Base-by-base conservation (phyloP, 2,888 invertebrate genomes). In the Branchipolynoe longqiensis region DNA sequence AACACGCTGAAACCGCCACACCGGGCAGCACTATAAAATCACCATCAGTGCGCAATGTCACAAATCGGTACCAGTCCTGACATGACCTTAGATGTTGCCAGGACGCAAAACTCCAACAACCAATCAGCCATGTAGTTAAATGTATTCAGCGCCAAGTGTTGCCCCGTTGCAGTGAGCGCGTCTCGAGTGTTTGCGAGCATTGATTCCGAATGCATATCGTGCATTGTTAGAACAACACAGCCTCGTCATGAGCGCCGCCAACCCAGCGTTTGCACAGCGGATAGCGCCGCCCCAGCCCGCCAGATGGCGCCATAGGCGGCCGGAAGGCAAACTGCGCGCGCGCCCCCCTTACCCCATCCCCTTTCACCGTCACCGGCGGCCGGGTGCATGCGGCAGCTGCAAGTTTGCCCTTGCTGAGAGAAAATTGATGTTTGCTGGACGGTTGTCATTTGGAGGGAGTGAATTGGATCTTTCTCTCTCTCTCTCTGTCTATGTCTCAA, bases 131-230 rank as follows among this genome's bases (percentile, higher is more conserved):
- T n/a, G n/a, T n/a, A n/a, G n/a, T n/a, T n/a, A n/a, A n/a, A n/a
- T n/a, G n/a, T n/a, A n/a, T n/a, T n/a, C n/a, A n/a, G n/a, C n/a
- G n/a, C n/a, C n/a, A n/a, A n/a, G n/a, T n/a, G n/a, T n/a, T n/a
- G n/a, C n/a, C n/a, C n/a, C n/a, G 62, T 31, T 62, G 31, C 25
- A 12, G 62, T 62, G 1, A 25, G 14, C 25, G 25, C n/a, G 54
- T 54, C 14, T 54, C 14, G 54, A 18, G 22, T 73, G 73, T 73
- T 73, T 73, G 73, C 73, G 31, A 40, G 33, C 22, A 40, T 40
- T 40, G 33, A 18, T 38, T 73, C 73, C 33, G 33, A 73, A 73
- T 73, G 73, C 73, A 73, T 28, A 73, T 73, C 73, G 73, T 38
- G 25, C 38, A 73, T 73, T 73, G 73, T 73, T 73, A 73, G n/a